phyloP scores from a whole-genome alignment of 2,797 vertebrate genomes.

The Antennarius maculatus region DNA sequence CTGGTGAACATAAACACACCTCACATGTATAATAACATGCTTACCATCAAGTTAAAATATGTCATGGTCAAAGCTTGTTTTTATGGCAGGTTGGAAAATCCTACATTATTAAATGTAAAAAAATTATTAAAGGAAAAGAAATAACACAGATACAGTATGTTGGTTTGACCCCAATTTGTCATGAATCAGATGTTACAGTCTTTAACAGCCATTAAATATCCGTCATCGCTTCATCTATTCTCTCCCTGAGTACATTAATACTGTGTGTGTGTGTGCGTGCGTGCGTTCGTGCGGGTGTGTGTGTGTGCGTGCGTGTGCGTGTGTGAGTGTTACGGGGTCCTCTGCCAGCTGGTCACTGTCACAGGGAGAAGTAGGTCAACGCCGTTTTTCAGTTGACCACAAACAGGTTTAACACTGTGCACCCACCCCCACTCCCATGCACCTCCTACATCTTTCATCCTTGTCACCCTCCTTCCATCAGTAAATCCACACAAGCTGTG shows the following conservation, averaged over 20 bases:
- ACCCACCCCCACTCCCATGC: conserved; percentile 50
- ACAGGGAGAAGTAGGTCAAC: conserved; percentile 73
- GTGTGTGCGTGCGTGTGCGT: conserved; percentile 11
- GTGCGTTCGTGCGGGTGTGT: conserved; percentile 5
- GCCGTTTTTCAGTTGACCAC: conserved; percentile 63
- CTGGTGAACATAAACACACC: background rate
- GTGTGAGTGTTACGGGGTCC: conserved; percentile 1
- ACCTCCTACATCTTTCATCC: conserved; percentile 64
- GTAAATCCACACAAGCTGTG: conserved; percentile 63
- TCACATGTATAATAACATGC: background rate
- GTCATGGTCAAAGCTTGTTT: background rate
- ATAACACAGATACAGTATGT: background rate
- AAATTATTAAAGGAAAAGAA: conserved; percentile 1
- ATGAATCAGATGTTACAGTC: conserved; percentile 5
- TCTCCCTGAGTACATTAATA: conserved; percentile 6
- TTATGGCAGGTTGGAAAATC: background rate
- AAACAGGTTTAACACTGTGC: conserved; percentile 62
- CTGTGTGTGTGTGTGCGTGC: conserved; percentile 10
- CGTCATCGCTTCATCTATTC: background rate
- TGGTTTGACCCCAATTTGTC: conserved; percentile 6
- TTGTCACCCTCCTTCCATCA: conserved; percentile 19
- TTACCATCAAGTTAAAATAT: background rate
- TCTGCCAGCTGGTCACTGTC: conserved; percentile 73
- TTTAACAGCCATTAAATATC: conserved; percentile 8
- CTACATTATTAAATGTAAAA: background rate